These are phyloP conservation scores for Rhogogaster chlorosoma DNA, from an alignment of 2,888 invertebrate species.

Conservation along the genomic window DNA sequence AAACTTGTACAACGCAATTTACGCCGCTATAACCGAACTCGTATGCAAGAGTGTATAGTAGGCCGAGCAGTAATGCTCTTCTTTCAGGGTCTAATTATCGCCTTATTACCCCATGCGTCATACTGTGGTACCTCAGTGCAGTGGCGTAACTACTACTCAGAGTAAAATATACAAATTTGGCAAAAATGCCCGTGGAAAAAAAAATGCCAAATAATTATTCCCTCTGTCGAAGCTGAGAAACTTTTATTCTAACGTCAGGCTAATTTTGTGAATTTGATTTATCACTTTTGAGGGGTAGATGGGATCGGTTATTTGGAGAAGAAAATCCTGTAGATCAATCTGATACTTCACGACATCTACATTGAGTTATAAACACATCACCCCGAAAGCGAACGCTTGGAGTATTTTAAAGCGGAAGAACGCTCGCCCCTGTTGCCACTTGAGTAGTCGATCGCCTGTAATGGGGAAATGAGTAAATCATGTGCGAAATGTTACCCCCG, in stretches of 20 bases:
- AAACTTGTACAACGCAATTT: not conserved
- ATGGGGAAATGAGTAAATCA: slow-evolving; percentile 44
- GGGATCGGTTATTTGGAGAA: not conserved
- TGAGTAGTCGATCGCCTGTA: slow-evolving; percentile 25
- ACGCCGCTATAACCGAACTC: not conserved
- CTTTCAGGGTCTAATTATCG: slow-evolving; percentile 49
- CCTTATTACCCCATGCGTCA: slow-evolving; percentile 5
- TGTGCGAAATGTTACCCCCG: slow-evolving; percentile 34
- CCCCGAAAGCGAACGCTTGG: not conserved
- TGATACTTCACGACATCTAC: not conserved
- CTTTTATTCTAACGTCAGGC: not conserved
- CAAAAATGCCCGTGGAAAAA: not conserved
- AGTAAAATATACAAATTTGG: not conserved
- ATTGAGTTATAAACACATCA: not conserved
- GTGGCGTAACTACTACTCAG: slow-evolving; percentile 2
- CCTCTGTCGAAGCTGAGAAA: not conserved
- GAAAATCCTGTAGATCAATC: not conserved
- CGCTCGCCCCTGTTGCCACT: slow-evolving; percentile 34
- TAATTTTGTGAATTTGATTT: not conserved
- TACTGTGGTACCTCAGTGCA: not conserved
- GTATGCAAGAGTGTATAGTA: slow-evolving; percentile 4
- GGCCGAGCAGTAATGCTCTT: not conserved
- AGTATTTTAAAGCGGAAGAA: not conserved
- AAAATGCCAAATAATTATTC: not conserved
- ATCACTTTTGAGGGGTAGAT: not conserved